These are phyloP conservation scores for Promerops cafer DNA, from an alignment of 2,113 vertebrate genomes.

Conservation along the genomic window DNA sequence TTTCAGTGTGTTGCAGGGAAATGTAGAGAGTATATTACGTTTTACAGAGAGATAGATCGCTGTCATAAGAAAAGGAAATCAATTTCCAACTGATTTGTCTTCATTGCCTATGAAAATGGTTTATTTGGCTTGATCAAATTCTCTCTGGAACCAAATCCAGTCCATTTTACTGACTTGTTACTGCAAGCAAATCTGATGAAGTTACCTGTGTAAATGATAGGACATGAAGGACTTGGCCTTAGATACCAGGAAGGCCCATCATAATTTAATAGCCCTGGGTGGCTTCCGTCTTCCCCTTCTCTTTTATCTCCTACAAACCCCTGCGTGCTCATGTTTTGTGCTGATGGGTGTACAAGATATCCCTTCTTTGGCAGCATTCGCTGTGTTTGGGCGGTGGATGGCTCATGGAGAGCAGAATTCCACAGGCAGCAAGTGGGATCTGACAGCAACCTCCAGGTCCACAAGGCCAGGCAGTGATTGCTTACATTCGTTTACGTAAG, in stretches of 20 bases:
- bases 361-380: not conserved
- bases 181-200: not conserved
- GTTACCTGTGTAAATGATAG: not conserved
- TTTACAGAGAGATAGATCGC: not conserved
- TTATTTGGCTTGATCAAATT: not conserved
- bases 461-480: not conserved
- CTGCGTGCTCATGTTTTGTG: not conserved
- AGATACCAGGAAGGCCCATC: not conserved
- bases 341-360: not conserved
- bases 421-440: not conserved
- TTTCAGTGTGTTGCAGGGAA: not conserved
- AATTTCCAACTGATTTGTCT: not conserved
- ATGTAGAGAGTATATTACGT: not conserved
- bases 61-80: not conserved
- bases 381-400: not conserved
- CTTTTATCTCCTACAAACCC: not conserved
- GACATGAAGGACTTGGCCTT: not conserved
- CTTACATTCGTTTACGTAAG: accelerated
- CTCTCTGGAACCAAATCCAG: not conserved
- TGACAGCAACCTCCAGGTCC: not conserved
- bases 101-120: not conserved
- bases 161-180: not conserved
- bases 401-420: not conserved
- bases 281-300: not conserved
- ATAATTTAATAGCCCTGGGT: not conserved